phyloP scores from a whole-genome alignment of 2,797 vertebrate species.

The Pseudochaenichthys georgianus region DNA sequence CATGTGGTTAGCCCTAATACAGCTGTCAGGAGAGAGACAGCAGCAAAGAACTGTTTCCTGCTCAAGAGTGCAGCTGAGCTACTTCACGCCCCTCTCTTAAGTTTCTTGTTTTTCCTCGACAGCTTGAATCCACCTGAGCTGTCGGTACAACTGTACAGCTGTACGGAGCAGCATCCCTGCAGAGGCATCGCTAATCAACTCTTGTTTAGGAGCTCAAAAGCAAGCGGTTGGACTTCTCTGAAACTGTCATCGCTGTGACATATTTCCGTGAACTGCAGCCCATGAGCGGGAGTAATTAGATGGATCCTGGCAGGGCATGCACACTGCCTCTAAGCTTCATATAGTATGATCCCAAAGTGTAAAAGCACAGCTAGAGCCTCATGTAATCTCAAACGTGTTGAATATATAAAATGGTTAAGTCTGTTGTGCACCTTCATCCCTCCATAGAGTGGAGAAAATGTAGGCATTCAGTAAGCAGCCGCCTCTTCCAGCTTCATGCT shows the following conservation, averaged over 20 bases:
- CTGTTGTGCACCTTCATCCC: slow-evolving; percentile 12
- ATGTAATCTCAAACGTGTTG: slow-evolving; percentile 23
- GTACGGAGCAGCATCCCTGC: slow-evolving; percentile 59
- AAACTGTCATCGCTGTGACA: slow-evolving; percentile 64
- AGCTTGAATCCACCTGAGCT: slow-evolving; percentile 52
- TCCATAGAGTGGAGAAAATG: slow-evolving; percentile 17
- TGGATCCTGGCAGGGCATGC: slow-evolving; percentile 28
- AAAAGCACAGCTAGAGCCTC: slow-evolving; percentile 20
- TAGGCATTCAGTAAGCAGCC: slow-evolving; percentile 35
- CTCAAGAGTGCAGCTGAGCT: slow-evolving; percentile 44
- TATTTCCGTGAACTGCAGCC: slow-evolving; percentile 52
- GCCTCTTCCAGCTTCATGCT: slow-evolving; percentile 32
- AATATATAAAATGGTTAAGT: slow-evolving; percentile 30
- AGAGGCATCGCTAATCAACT: slow-evolving; percentile 70
- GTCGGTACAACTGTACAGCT: slow-evolving; percentile 57
- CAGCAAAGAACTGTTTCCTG: slow-evolving; percentile 47
- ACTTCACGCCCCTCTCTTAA: slow-evolving; percentile 51
- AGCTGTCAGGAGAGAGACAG: slow-evolving; percentile 76
- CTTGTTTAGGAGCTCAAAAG: slow-evolving; percentile 65
- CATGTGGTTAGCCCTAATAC: slow-evolving; percentile 82
- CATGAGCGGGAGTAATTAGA: slow-evolving; percentile 56
- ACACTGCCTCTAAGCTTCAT: slow-evolving; percentile 15
- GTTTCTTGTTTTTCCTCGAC: slow-evolving; percentile 52
- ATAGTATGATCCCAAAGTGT: slow-evolving; percentile 27
- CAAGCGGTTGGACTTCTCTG: slow-evolving; percentile 53